Evolutionary conservation across 1,140 invertebrate species (phyloP).

Genomic region (Lethrus apterus): DNA sequence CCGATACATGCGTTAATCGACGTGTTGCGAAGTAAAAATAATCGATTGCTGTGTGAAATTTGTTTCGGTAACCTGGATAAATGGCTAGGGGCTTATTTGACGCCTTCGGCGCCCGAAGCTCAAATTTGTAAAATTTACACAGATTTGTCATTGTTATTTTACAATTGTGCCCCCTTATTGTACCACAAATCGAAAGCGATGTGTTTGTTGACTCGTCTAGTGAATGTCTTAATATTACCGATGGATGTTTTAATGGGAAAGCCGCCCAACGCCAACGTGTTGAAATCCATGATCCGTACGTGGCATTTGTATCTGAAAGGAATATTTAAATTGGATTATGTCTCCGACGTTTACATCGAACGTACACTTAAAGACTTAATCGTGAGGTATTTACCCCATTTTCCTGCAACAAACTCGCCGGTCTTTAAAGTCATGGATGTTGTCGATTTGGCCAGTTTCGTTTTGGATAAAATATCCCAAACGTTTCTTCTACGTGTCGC

Average conservation of each 20-base stretch:
- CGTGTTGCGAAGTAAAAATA: background rate
- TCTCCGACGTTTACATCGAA: conserved; percentile 34
- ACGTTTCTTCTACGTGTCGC: conserved; percentile 27
- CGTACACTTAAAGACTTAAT: conserved; percentile 32
- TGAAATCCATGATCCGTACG: conserved; percentile 29
- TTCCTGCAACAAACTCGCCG: conserved; percentile 28
- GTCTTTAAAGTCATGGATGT: conserved; percentile 25
- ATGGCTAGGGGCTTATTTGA: conserved; percentile 23
- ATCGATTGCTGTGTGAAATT: conserved; percentile 23
- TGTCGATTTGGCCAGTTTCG: conserved; percentile 18
- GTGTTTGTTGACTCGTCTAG: conserved; percentile 28
- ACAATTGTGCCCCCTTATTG: conserved; percentile 27
- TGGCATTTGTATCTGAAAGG: conserved; percentile 34
- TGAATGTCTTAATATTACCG: conserved; percentile 28
- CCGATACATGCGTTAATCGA: too few species aligned
- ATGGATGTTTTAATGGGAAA: conserved; percentile 32
- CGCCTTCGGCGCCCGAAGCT: conserved; percentile 24
- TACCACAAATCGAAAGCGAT: conserved; percentile 30
- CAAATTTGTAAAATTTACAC: conserved; percentile 29
- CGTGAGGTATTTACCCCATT: conserved; percentile 32
- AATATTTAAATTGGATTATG: conserved; percentile 24
- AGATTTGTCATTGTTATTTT: conserved; percentile 26
- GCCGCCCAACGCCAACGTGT: conserved; percentile 20
- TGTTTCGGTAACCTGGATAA: conserved; percentile 30
- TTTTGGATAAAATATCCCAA: conserved; percentile 32